phyloP scores from a whole-genome alignment of 2,797 vertebrate genomes.

The Alfaro cultratus region DNA sequence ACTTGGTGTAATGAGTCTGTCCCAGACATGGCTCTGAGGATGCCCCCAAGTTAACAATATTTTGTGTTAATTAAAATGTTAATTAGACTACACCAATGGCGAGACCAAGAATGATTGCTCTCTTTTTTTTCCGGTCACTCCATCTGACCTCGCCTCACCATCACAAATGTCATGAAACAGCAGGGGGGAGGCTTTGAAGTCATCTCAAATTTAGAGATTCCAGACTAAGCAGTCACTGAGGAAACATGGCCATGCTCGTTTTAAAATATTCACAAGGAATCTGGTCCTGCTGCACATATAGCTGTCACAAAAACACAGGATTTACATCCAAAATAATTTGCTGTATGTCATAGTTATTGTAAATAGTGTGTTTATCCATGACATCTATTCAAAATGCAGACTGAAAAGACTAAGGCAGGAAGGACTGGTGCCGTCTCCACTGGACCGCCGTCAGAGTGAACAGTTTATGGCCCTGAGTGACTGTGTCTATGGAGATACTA shows the following conservation, averaged over 20 bases:
- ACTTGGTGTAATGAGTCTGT: conserved; percentile 73
- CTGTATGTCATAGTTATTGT: not conserved
- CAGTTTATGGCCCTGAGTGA: not conserved
- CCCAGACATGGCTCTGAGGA: conserved; percentile 67
- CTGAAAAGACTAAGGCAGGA: not conserved
- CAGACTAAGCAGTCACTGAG: not conserved
- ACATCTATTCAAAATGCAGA: not conserved
- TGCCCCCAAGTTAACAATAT: conserved; percentile 77
- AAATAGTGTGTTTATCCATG: not conserved
- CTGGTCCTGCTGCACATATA: not conserved
- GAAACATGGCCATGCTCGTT: not conserved
- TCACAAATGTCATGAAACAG: conserved; percentile 59
- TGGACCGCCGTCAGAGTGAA: not conserved
- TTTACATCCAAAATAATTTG: not conserved
- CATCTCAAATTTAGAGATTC: not conserved
- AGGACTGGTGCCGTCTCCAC: not conserved
- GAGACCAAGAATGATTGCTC: conserved; percentile 49
- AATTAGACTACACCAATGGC: conserved; percentile 76
- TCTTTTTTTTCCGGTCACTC: conserved; percentile 60
- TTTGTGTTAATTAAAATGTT: conserved; percentile 83
- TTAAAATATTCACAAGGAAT: not conserved
- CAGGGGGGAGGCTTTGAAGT: conserved; percentile 23
- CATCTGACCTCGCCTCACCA: conserved; percentile 60
- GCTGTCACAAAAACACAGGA: not conserved
- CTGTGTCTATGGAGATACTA: not conserved